Conservation (phyloP, 2,797 vertebrate species). For the Hydrocynus forskahlii region DNA sequence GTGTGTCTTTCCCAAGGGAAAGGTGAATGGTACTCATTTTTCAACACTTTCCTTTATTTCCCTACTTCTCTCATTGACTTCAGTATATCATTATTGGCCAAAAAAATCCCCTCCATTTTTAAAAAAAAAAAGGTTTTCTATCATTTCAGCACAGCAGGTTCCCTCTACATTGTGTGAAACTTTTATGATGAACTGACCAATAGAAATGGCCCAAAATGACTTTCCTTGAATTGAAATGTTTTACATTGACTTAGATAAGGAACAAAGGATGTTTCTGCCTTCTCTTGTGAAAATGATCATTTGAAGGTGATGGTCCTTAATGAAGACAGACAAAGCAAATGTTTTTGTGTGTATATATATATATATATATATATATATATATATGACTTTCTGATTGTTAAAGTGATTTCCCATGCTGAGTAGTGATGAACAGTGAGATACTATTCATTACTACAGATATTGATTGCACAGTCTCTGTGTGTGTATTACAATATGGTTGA, state of each 20-base stretch:
- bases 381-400: neutral
- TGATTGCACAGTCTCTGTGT: constrained; percentile 9
- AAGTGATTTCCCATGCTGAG: constrained; percentile 30
- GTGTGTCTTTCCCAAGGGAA: neutral
- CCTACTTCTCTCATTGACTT: neutral
- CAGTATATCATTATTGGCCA: too few relatives aligned
- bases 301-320: too few relatives aligned
- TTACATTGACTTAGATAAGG: too few relatives aligned
- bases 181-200: too few relatives aligned
- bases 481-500: constrained; percentile 57
- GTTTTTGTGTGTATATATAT: too few relatives aligned
- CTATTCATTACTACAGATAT: constrained; percentile 11
- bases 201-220: too few relatives aligned
- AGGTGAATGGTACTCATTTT: constrained; percentile 1
- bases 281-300: too few relatives aligned
- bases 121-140: neutral
- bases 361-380: too few relatives aligned
- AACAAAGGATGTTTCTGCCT: too few relatives aligned
- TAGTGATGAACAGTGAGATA: constrained; percentile 11
- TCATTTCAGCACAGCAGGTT: neutral
- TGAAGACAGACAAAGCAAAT: too few relatives aligned
- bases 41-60: neutral
- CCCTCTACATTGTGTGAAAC: neutral
- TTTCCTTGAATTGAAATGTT: too few relatives aligned
- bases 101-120: neutral